Evolutionary conservation across 1,140 invertebrate species (phyloP), one percentile per base, ranked within the genome.

Genomic region (Odontomachus brunneus): DNA sequence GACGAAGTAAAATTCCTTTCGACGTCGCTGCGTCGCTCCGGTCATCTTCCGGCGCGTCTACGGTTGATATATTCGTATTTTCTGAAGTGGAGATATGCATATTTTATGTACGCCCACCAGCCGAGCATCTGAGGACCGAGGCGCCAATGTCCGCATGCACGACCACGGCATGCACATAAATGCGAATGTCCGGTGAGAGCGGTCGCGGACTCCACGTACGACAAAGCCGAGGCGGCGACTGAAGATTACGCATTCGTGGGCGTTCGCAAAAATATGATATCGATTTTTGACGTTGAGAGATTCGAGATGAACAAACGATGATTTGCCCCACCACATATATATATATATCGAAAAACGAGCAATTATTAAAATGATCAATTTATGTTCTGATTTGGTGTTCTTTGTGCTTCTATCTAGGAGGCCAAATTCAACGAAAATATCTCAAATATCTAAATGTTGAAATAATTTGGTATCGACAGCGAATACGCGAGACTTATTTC

Each of bases 131-230:
- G 48, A 72, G 66, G 72, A 49, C 59, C 78, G 69, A 65, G 84
- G 73, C 84, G 84, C 73, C 66, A 65, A 85, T 71, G 72, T 65
- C 17, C 49, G 53, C 55, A 51, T 76, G 73, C 82, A 78, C 29
- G 81, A 62, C 67, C 66, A 72, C 59, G 60, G 63, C 49, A 24
- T 63, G 22, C 33, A 44, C 22, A 69, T 71, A 80, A 86, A 86
- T 62, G 66, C 26, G 82, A 74, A 86, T 63, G 78, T 1, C 69
- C 59, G 55, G 76, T 44, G n/a, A n/a, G 51, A 81, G 55, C 66
- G 29, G n/a, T 83, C 60, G 17, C 44, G 19, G 51, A 53, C 19
- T 38, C 24, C 49, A 17, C 29, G 15, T 65, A 38, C 73, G 65
- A 80, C 75, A 65, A 83, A 72, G 57, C 29, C 65, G 44, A 29